Evolutionary conservation across 2,797 vertebrate species (phyloP), one percentile per base, ranked within the genome.

Genomic region (Poecilia velifera): DNA sequence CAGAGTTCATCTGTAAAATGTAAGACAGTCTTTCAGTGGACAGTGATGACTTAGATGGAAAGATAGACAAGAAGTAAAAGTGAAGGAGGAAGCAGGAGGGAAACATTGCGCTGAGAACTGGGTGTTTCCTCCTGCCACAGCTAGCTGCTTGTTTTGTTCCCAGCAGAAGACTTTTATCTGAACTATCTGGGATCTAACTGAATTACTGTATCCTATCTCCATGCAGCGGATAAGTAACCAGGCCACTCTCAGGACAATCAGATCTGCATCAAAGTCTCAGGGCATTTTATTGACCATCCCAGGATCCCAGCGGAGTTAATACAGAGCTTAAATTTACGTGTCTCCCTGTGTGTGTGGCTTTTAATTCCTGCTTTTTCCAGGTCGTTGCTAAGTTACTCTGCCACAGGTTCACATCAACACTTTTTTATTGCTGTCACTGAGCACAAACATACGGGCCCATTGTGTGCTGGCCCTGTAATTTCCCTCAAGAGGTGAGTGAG

Each of bases 241-340:
- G 82, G 77, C 83, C 55, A 72, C 89, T 90, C 90, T 88, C 85
- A 91, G 92, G 85, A 90, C 91, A 90, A 92, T 90, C 92, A 86
- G 91, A 94, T 94, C 80, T 87, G 86, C 93, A 92, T 93, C 90
- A 90, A 92, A 91, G 92, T 91, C 91, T 88, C 74, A 0, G 89
- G 90, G 88, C 87, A 81, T 84, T 90, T 87, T 89, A 92, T 91
- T 90, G 90, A 94, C 82, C 89, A 74, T 74, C 70, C 1, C 7
- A 86, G 76, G 80, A 59, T 87, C 90, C 87, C 87, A 3, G n/a
- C 22, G 78, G 86, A 90, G 84, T 83, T 82, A 77, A 91, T 88
- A 79, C 47, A 88, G 80, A 85, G 79, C 62, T 47, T 85, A 72
- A 43, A 80, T 90, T 78, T 80, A 3, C 68, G 31, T 77, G 74